Conservation (phyloP, 2,113 vertebrate genomes). For the Paramormyrops kingsleyae region DNA sequence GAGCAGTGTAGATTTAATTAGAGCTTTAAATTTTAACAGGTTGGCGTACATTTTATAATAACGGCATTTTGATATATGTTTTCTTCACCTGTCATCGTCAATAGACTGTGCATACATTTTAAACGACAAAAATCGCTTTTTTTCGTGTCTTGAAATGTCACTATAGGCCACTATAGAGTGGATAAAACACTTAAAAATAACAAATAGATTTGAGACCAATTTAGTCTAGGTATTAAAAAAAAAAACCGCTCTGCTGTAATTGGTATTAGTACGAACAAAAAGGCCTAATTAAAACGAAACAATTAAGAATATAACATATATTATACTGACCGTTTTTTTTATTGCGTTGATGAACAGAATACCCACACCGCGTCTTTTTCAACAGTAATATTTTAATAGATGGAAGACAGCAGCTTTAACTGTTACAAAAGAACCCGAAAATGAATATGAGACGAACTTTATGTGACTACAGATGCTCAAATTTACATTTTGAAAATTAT, state of each 20-base stretch:
- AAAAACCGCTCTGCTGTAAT: neutral
- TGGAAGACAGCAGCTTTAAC: neutral
- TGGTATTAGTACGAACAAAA: neutral
- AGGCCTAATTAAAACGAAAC: neutral
- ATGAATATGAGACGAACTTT: neutral
- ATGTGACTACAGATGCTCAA: neutral
- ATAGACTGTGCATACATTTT: neutral
- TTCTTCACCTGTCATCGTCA: neutral
- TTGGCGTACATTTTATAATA: neutral
- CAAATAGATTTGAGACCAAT: neutral
- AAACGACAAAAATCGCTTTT: neutral
- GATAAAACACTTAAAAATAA: neutral
- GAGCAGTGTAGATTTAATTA: neutral
- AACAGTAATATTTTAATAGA: neutral
- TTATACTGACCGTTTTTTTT: neutral
- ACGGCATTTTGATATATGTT: neutral
- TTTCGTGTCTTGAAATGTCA: neutral
- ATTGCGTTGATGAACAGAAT: neutral
- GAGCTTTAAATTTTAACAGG: neutral
- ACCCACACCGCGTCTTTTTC: neutral
- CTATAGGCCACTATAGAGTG: neutral
- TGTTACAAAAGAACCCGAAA: neutral
- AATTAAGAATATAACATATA: neutral
- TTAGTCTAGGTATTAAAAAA: neutral
- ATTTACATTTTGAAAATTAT: neutral